phyloP scores from a whole-genome alignment of 2,797 vertebrate genomes.

The Lithobates pipiens region DNA sequence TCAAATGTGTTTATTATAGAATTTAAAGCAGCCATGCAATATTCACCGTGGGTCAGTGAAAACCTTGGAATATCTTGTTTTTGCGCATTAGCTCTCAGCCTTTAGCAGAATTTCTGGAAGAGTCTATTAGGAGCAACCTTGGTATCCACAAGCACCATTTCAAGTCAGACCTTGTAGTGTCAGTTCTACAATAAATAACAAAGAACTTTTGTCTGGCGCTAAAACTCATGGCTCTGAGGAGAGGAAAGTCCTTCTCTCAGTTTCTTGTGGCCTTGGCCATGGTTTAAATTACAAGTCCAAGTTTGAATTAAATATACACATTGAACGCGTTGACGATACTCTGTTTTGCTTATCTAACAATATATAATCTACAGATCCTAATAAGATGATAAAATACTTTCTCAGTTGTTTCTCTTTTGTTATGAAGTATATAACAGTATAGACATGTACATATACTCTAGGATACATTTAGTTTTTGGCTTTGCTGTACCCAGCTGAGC shows the following conservation, averaged over 20 bases:
- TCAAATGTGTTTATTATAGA: constrained; percentile 5
- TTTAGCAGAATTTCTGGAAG: constrained; percentile 49
- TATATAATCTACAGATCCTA: no score
- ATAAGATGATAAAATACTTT: no score
- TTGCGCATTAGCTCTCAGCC: constrained; percentile 11
- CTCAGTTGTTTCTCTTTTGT: no score
- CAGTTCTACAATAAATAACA: constrained; percentile 45
- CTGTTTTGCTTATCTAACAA: no score
- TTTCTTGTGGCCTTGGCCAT: constrained; percentile 41
- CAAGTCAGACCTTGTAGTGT: constrained; percentile 52
- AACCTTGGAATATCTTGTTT: constrained; percentile 46
- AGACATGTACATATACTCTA: no score
- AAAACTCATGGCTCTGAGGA: constrained; percentile 25
- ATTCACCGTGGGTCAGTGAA: background rate
- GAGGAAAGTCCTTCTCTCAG: constrained; percentile 20
- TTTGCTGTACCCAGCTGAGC: no score
- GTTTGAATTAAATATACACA: no score
- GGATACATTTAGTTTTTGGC: no score
- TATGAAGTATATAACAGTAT: no score
- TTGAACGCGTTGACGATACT: no score
- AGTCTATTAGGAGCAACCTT: constrained; percentile 50
- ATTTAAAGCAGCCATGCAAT: constrained; percentile 8
- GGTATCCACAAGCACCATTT: constrained; percentile 31
- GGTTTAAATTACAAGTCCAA: background rate
- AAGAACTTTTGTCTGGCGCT: constrained; percentile 32